Evolutionary conservation across 2,113 vertebrate genomes (phyloP).

Genomic region (Embiotoca jacksoni): DNA sequence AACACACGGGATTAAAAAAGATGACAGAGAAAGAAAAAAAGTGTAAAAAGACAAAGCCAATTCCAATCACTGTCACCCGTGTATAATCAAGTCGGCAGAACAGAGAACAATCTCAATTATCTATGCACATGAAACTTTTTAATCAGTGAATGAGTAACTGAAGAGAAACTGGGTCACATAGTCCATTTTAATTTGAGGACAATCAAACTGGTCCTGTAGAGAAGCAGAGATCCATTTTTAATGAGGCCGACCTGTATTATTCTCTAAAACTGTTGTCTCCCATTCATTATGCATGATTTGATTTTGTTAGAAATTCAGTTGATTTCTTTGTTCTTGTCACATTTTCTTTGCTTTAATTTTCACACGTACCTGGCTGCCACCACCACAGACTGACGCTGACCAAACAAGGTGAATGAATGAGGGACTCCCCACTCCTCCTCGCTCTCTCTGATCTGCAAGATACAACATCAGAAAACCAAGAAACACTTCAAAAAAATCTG

Average conservation of each 20-base stretch:
- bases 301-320: no score
- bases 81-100: neutral
- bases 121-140: constrained; percentile 2
- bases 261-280: constrained; percentile 33
- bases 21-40: no score
- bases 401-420: constrained; percentile 93
- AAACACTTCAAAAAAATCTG: neutral
- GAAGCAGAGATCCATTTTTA: constrained; percentile 3
- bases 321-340: neutral
- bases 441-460: constrained; percentile 90
- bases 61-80: no score
- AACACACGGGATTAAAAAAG: no score
- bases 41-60: no score
- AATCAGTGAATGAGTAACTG: constrained; percentile 4
- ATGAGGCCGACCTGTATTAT: constrained; percentile 39
- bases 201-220: neutral
- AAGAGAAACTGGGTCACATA: constrained; percentile 31
- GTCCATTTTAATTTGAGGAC: neutral
- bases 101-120: neutral
- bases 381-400: constrained; percentile 92
- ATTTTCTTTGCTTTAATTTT: neutral
- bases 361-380: constrained; percentile 92
- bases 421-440: constrained; percentile 97
- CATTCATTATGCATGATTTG: constrained; percentile 11
- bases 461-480: neutral